These are phyloP conservation scores for Ormyrus thymus DNA, from an alignment of 2,888 invertebrate species.

Conservation along the genomic window DNA sequence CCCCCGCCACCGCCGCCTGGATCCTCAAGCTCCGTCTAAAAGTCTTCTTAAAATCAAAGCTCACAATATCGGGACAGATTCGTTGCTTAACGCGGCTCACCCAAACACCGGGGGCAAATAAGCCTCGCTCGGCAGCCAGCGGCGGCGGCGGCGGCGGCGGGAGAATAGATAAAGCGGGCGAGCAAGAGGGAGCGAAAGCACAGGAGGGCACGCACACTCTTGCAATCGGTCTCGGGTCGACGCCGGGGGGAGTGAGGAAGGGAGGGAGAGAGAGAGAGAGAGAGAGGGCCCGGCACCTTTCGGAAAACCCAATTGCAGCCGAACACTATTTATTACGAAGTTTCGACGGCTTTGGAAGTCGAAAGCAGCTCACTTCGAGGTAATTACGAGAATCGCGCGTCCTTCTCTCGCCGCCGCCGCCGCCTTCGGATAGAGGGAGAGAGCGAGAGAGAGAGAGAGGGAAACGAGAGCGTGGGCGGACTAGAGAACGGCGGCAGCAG, in stretches of 20 bases:
- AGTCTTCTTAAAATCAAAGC: neutral
- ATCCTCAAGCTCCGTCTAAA: neutral
- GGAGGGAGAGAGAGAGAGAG: constrained; percentile 7
- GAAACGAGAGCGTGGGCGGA: constrained; percentile 7
- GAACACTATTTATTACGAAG: constrained; percentile 72
- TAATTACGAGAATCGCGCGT: constrained; percentile 72
- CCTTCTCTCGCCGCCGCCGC: constrained; percentile 52
- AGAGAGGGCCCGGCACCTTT: constrained; percentile 53
- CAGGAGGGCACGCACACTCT: constrained; percentile 15
- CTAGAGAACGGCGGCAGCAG: neutral
- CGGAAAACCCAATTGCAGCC: constrained; percentile 61
- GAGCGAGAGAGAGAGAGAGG: neutral
- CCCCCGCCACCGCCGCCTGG: too few relatives aligned
- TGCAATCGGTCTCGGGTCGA: neutral
- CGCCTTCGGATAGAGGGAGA: constrained; percentile 12
- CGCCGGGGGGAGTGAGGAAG: constrained; percentile 27
- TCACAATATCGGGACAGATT: constrained; percentile 28
- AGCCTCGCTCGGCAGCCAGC: neutral
- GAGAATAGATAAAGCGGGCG: constrained; percentile 31
- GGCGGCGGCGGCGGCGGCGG: neutral
- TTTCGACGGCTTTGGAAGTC: constrained; percentile 73
- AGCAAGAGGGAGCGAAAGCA: constrained; percentile 20
- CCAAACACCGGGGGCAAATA: constrained; percentile 38
- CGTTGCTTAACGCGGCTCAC: neutral
- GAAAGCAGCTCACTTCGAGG: constrained; percentile 74